Percentiles rank a stretch among this genome's conserved stretches.
Evolutionary conservation across 1,140 invertebrate genomes (phyloP).

Genomic region (Vanessa atalanta): DNA sequence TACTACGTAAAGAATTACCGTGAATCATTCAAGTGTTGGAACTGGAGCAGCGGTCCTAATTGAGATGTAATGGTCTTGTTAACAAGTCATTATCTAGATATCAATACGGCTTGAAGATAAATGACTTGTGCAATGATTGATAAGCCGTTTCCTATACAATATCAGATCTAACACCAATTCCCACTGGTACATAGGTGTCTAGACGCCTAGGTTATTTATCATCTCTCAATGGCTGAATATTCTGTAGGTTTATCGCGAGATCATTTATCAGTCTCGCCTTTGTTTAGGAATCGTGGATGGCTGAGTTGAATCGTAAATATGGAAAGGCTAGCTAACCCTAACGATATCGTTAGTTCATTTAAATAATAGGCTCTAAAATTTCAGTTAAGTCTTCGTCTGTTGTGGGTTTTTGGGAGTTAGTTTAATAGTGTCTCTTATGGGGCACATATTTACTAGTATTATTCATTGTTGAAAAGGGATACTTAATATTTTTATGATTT

Average conservation of each 20-base stretch:
- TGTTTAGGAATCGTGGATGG: conserved; percentile 1
- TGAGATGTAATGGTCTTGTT: conserved; percentile 5
- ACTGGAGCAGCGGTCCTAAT: background rate
- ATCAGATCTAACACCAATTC: conserved; percentile 8
- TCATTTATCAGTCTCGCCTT: conserved; percentile 33
- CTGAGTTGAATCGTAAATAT: conserved; percentile 25
- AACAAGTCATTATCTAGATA: background rate
- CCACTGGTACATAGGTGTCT: conserved; percentile 9
- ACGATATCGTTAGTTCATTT: background rate
- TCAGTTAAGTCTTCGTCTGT: background rate
- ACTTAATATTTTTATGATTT: too few species aligned
- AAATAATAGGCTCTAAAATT: background rate
- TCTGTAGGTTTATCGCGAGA: conserved; percentile 22
- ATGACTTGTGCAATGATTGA: background rate
- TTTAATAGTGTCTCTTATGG: too few species aligned
- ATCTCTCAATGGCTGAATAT: conserved; percentile 21
- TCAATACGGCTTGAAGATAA: background rate
- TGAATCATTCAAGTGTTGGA: background rate
- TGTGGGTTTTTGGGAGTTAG: too few species aligned
- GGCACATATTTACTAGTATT: too few species aligned
- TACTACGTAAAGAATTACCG: background rate
- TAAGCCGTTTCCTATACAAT: conserved; percentile 3
- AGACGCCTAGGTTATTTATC: conserved; percentile 24
- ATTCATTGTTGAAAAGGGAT: too few species aligned
- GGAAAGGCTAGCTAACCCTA: background rate